Conservation (phyloP, 2,888 invertebrate species). For the Drosophila longiperda region DNA sequence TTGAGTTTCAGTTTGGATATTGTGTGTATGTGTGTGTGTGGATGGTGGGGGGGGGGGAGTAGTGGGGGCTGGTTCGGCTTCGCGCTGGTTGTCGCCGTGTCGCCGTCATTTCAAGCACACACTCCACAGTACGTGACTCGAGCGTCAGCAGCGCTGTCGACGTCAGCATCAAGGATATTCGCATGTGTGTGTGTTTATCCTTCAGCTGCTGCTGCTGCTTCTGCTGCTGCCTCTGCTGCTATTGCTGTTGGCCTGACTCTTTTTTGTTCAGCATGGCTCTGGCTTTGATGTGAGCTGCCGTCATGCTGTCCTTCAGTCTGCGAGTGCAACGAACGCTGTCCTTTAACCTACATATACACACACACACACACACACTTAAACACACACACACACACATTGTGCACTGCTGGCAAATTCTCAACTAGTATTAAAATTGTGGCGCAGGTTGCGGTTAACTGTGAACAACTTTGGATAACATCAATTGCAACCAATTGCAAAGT, state of each 20-base stretch:
- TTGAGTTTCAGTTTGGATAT: not conserved
- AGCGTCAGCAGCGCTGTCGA: conserved; percentile 27
- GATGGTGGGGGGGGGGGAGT: too few relatives aligned
- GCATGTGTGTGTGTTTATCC: conserved; percentile 33
- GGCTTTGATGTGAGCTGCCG: conserved; percentile 52
- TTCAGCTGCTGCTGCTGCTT: conserved; percentile 6
- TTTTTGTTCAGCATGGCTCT: conserved; percentile 13
- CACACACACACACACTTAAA: conserved; percentile 14
- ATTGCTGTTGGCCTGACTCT: conserved; percentile 26
- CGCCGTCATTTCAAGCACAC: conserved; percentile 60
- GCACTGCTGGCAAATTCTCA: conserved; percentile 11
- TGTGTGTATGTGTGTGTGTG: not conserved
- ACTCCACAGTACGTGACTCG: conserved; percentile 70
- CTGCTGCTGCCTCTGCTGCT: conserved; percentile 6
- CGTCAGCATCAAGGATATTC: conserved; percentile 49
- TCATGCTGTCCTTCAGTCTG: conserved; percentile 71
- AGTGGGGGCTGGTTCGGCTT: not conserved
- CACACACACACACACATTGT: not conserved
- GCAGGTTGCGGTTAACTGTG: not conserved
- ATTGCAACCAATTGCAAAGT: not conserved
- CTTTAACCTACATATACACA: conserved; percentile 74
- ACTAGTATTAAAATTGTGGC: not conserved
- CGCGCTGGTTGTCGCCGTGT: conserved; percentile 20
- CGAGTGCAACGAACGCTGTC: conserved; percentile 75
- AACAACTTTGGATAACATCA: conserved; percentile 1